Evolutionary conservation across 1,140 invertebrate species (phyloP).

Genomic region (Stenopsyche tienmushanensis): DNA sequence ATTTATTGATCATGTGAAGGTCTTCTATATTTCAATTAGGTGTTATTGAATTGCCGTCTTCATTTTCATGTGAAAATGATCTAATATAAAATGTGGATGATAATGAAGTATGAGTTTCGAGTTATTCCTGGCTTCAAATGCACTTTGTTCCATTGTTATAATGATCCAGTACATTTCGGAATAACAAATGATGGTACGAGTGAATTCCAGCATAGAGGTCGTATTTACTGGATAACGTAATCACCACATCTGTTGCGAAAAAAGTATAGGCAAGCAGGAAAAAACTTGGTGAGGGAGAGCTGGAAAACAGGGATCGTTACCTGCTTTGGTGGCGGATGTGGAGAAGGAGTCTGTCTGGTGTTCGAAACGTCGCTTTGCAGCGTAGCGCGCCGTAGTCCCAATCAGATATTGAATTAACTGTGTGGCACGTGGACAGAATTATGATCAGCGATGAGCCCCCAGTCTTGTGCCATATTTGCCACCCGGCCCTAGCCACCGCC

Average conservation of each 20-base stretch:
- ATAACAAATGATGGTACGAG: not conserved
- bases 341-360: conserved; percentile 4
- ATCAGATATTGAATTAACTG: conserved; percentile 42
- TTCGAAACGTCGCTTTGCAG: conserved; percentile 14
- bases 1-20: no score
- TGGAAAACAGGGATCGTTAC: conserved; percentile 10
- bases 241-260: not conserved
- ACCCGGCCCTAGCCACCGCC: not conserved
- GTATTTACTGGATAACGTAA: not conserved
- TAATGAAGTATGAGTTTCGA: no score
- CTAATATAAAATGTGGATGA: no score
- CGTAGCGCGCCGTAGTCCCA: conserved; percentile 18
- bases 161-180: not conserved
- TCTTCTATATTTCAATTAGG: no score
- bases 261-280: not conserved
- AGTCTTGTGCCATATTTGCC: not conserved
- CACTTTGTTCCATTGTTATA: not conserved
- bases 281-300: not conserved
- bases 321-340: not conserved
- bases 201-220: not conserved
- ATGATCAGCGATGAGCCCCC: conserved; percentile 13
- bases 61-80: no score
- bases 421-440: conserved; percentile 33
- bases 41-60: no score
- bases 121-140: no score